phyloP scores from a whole-genome alignment of 1,140 invertebrate genomes.

The Potamilus streckersoni region DNA sequence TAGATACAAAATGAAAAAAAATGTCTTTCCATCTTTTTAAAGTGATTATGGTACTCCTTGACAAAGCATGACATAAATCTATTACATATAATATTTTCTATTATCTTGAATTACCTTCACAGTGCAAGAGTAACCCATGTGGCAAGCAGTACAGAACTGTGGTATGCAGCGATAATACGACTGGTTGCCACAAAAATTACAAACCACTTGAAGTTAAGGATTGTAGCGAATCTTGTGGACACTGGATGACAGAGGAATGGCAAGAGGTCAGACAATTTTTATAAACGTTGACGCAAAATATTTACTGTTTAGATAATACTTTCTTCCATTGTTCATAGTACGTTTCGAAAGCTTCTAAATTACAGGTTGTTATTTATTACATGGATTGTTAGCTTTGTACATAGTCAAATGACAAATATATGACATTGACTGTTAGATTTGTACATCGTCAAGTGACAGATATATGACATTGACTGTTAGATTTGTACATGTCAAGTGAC shows the following conservation, averaged over 20 bases:
- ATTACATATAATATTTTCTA: not conserved
- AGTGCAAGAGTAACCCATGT: slow-evolving; percentile 68
- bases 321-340: not conserved
- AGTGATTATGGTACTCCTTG: not conserved
- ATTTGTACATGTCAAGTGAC: not conserved
- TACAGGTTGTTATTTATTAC: not conserved
- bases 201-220: slow-evolving; percentile 57
- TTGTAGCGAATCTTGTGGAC: slow-evolving; percentile 67
- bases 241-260: slow-evolving; percentile 62
- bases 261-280: slow-evolving; percentile 33
- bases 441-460: not conserved
- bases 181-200: slow-evolving; percentile 57
- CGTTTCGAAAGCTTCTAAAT: not conserved
- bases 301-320: not conserved
- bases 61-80: not conserved
- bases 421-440: too few relatives aligned
- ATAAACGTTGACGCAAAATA: not conserved
- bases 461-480: not conserved
- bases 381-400: not conserved
- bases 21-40: not conserved
- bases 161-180: slow-evolving; percentile 57
- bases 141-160: slow-evolving; percentile 62
- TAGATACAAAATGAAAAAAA: too few relatives aligned
- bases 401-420: not conserved
- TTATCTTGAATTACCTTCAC: slow-evolving; percentile 18